Evolutionary conservation across 2,113 vertebrate genomes (phyloP).

Genomic region (Garra rufa): DNA sequence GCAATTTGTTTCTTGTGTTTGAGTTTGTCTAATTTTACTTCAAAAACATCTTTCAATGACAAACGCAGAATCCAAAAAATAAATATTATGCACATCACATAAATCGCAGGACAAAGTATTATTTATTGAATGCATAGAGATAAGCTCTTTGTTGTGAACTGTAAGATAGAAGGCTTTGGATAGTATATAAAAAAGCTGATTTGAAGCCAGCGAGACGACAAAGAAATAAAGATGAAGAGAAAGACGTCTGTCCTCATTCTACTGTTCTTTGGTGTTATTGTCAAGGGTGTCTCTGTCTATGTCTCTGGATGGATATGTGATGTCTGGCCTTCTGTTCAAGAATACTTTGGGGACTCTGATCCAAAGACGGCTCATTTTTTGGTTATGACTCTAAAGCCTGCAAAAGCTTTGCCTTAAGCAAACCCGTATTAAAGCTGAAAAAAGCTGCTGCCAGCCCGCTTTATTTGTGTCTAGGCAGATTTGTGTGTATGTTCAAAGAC

Average conservation of each 20-base stretch:
- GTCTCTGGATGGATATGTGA: neutral
- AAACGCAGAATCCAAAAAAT: neutral
- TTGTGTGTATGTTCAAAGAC: neutral
- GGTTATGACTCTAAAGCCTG: neutral
- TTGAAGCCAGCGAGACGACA: neutral
- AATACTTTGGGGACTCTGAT: neutral
- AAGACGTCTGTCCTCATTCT: neutral
- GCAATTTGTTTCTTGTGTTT: neutral
- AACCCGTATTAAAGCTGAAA: neutral
- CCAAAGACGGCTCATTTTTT: neutral
- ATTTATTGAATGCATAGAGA: neutral
- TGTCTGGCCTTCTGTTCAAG: constrained; percentile 7
- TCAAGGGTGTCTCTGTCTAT: neutral
- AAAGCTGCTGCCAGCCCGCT: neutral
- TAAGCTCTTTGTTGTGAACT: neutral
- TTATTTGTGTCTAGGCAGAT: neutral
- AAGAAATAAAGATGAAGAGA: neutral
- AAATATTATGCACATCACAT: neutral
- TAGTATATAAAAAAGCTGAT: neutral
- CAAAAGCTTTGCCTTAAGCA: constrained; percentile 1
- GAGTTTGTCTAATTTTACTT: neutral
- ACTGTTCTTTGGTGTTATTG: neutral
- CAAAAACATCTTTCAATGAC: neutral
- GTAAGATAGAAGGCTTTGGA: neutral
- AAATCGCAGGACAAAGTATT: neutral